These are phyloP conservation scores for Grallaria varia DNA, from an alignment of 2,113 vertebrate genomes.

Conservation along the genomic window DNA sequence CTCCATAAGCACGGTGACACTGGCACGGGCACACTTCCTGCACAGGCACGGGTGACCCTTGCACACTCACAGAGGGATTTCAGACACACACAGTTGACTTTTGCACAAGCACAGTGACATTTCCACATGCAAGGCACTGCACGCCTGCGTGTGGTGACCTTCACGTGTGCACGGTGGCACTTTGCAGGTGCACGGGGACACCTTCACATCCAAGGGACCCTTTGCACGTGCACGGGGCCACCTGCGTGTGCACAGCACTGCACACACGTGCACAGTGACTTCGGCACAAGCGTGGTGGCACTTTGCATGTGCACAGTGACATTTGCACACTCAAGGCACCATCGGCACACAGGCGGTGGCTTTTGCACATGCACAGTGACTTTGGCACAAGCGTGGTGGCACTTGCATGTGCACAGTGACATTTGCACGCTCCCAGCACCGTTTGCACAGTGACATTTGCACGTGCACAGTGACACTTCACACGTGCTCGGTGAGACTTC, in stretches of 20 bases:
- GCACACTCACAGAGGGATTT: background rate
- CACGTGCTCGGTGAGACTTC: background rate
- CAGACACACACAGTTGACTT: too few relatives aligned
- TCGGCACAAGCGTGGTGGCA: background rate
- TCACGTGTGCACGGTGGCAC: too few relatives aligned
- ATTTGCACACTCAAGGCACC: background rate
- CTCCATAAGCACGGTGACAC: too few relatives aligned
- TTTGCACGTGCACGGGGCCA: background rate
- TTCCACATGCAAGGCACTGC: background rate
- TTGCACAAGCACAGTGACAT: background rate
- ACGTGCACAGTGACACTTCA: accelerated
- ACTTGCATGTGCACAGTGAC: too few relatives aligned
- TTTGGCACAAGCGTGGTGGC: too few relatives aligned
- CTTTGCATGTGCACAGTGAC: background rate
- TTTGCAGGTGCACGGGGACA: background rate
- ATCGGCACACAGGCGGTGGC: accelerated
- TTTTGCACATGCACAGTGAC: too few relatives aligned
- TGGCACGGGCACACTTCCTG: too few relatives aligned
- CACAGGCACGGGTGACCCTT: background rate
- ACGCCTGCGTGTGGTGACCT: too few relatives aligned
- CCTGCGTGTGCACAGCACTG: too few relatives aligned
- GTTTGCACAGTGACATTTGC: background rate
- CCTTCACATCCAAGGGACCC: background rate
- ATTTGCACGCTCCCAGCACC: too few relatives aligned
- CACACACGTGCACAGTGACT: background rate